These are phyloP conservation scores for Pipistrellus pipistrellus DNA, from an alignment of 2,797 vertebrate genomes.

Conservation along the genomic window DNA sequence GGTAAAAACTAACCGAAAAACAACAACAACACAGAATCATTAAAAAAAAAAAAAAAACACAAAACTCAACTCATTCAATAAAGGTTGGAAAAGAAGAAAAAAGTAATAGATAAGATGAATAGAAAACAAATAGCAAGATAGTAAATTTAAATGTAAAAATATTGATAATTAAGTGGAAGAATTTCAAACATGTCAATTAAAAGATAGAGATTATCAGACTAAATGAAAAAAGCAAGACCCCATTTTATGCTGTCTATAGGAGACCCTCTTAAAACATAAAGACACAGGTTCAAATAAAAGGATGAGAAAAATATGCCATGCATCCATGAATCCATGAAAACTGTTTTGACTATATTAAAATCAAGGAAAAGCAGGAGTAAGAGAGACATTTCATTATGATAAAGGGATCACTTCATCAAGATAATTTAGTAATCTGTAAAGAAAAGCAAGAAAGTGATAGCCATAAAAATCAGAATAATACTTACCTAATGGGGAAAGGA, in stretches of 20 bases:
- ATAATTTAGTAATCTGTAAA: background rate
- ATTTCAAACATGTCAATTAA: no score
- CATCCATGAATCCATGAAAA: background rate
- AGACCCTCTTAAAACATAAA: background rate
- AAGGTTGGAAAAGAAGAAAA: background rate
- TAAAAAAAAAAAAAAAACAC: background rate
- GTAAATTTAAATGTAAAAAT: no score
- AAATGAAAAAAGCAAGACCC: no score
- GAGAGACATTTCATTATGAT: background rate
- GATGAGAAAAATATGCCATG: background rate
- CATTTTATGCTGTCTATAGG: no score
- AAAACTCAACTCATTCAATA: background rate
- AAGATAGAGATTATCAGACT: no score
- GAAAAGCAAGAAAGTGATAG: background rate
- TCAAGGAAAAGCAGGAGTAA: background rate
- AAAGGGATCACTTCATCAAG: constrained; percentile 2
- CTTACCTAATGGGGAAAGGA: background rate
- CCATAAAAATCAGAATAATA: constrained; percentile 24
- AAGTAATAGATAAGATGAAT: background rate
- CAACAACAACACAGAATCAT: no score
- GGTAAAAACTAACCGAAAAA: no score
- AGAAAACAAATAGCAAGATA: no score
- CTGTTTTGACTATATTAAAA: constrained; percentile 33
- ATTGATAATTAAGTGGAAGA: no score
- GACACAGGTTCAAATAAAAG: constrained; percentile 11